Base-by-base conservation (phyloP, 2,797 vertebrate species). In the Echiichthys vipera region DNA sequence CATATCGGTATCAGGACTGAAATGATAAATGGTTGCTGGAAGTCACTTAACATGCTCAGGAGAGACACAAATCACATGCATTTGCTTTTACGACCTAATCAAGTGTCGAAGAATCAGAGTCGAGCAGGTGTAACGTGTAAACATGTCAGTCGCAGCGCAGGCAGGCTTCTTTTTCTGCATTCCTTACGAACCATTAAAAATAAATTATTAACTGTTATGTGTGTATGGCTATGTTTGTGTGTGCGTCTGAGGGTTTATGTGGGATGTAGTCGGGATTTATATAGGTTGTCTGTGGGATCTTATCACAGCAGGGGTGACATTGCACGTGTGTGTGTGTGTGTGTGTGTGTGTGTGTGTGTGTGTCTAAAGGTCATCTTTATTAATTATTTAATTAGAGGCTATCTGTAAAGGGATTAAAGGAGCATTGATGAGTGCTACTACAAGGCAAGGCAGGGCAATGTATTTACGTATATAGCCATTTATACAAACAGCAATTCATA, bases 301-400 rank as follows among this genome's bases (percentile, higher is more conserved):
- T 72, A 76, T 81, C 81, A 54, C 57, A n/a, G 59, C 45, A 11
- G 58, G 62, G 62, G 71, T 85, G 40, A 50, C 42, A 49, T 27
- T 61, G 39, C 32, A 24, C 49, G 57, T 65, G 55, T 15, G 7
- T 40, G 25, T 47, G 64, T 45, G 50, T 43, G 15, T 68, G 34
- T 45, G 30, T 39, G 40, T 65, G 20, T 71, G 57, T 46, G 42
- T 65, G 57, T 70, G 27, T 32, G 42, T 69, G 53, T 54, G 49
- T 13, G 63, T 72, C 57, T 45, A 36, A 50, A 78, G 47, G 64
- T 85, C 73, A 67, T 20, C 18, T 46, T 74, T 46, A 17, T 50
- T 51, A 82, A 79, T 74, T 46, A 17, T 50, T 51, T 80, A 79
- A 74, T 70, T 45, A 39, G n/a, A 68, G 53, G 17, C 25, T n/a